A percentile compares a stretch with the other conserved stretches of the same genome.
Conservation (phyloP, 2,113 vertebrate species). For the Zosterops japonicus region DNA sequence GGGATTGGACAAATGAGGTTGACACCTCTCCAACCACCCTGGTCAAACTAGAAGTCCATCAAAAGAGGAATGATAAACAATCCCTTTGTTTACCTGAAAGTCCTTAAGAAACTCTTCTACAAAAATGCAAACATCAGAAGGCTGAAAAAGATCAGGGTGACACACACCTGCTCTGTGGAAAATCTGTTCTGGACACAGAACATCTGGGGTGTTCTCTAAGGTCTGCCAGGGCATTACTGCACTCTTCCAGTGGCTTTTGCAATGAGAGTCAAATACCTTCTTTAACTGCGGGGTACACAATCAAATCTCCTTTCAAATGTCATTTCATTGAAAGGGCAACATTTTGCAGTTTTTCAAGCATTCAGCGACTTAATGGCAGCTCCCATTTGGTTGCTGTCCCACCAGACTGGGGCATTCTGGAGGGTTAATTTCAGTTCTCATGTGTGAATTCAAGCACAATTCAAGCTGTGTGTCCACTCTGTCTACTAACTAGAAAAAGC, state of each 20-base stretch:
- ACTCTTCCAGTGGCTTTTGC: background rate
- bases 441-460: background rate
- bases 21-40: no score
- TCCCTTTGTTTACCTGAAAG: no score
- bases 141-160: no score
- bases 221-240: background rate
- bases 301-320: background rate
- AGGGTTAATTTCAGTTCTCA: background rate
- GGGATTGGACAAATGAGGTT: no score
- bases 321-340: background rate
- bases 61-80: no score
- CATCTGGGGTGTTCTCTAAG: background rate
- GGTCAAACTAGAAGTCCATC: no score
- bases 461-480: background rate
- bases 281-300: background rate
- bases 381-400: background rate
- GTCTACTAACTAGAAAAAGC: background rate
- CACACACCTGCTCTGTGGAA: background rate
- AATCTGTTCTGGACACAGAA: background rate
- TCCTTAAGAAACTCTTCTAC: no score
- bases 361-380: accelerated
- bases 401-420: background rate
- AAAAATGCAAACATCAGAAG: no score
- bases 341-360: background rate
- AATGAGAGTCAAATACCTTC: background rate